Evolutionary conservation across 2,113 vertebrate species (phyloP), one percentile per base, ranked within the genome.

Genomic region (Hyaena hyaena): DNA sequence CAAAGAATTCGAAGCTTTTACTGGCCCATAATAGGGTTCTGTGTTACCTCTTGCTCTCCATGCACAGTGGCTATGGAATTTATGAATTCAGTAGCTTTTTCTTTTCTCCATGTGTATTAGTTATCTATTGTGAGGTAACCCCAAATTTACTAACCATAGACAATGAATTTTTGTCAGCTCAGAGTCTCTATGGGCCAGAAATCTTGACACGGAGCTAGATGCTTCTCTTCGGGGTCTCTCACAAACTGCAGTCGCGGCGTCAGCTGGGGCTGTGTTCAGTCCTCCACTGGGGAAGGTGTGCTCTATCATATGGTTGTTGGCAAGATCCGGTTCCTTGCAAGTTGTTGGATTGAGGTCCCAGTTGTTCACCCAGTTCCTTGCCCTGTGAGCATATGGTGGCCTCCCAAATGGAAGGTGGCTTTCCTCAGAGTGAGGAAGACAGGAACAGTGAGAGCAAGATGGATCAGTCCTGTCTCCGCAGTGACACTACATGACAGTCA

Each of bases 1-100:
- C 76, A n/a, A 61, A 88, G 16, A 68, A 33, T 39, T 76, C 43
- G 50, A 71, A 77, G 61, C 7, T 31, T 26, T 88, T 48, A 31
- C 2, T 0, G 3, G 21, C 9, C 9, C 1, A 4, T 12, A 5
- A 28, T 4, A 14, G 48, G 23, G 17, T 55, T 28, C 33, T 53
- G 39, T 45, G 24, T 74, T 66, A 80, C 73, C 4, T 83, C 28
- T 26, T 77, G 45, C 10, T 86, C 2, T 93, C 26, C 12, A 0
- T 7, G 39, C 5, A 26, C 26, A 50, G 0, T 83, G 10, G 19
- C 10, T 28, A 31, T 31, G n/a, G 21, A 33, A 35, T 68, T 4
- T n/a, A 16, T 81, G 55, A 68, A 10, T n/a, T 58, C 31, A 89
- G 24, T 14, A n/a, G 24, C 11, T 45, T 19, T 91, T 84, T 35